These are phyloP conservation scores for Atopsyche davidsoni DNA, from an alignment of 1,140 invertebrate species.

Conservation along the genomic window DNA sequence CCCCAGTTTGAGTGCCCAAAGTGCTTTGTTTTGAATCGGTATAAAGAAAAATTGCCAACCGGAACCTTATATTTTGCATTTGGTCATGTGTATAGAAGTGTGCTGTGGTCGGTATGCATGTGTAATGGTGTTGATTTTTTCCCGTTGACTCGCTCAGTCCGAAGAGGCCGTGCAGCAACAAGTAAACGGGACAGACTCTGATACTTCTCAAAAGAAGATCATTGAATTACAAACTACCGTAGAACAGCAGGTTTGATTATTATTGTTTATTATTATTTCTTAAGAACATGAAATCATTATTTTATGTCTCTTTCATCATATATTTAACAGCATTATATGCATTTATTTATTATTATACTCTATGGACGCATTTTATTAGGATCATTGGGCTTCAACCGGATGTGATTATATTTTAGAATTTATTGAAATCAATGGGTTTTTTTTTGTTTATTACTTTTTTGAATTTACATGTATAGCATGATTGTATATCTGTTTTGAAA, in stretches of 20 bases:
- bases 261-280: conserved; percentile 5
- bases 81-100: too few relatives aligned
- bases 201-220: conserved; percentile 37
- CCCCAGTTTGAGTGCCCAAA: too few relatives aligned
- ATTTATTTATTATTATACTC: neutral
- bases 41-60: too few relatives aligned
- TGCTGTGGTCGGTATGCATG: conserved; percentile 22
- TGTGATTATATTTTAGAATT: too few relatives aligned
- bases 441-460: too few relatives aligned
- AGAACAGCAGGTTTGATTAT: conserved; percentile 79
- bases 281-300: neutral
- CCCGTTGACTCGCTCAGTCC: conserved; percentile 36
- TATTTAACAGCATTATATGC: neutral
- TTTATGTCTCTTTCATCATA: neutral
- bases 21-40: too few relatives aligned
- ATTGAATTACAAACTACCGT: conserved; percentile 80
- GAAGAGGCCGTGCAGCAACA: conserved; percentile 33
- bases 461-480: too few relatives aligned
- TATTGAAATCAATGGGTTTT: too few relatives aligned
- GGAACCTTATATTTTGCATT: too few relatives aligned
- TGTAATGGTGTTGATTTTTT: conserved; percentile 26
- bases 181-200: conserved; percentile 23
- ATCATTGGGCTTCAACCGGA: too few relatives aligned
- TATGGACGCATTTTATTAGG: too few relatives aligned
- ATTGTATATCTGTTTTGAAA: too few relatives aligned